These are phyloP conservation scores for Stenoptilia bipunctidactyla DNA, from an alignment of 2,888 invertebrate genomes.

Conservation along the genomic window DNA sequence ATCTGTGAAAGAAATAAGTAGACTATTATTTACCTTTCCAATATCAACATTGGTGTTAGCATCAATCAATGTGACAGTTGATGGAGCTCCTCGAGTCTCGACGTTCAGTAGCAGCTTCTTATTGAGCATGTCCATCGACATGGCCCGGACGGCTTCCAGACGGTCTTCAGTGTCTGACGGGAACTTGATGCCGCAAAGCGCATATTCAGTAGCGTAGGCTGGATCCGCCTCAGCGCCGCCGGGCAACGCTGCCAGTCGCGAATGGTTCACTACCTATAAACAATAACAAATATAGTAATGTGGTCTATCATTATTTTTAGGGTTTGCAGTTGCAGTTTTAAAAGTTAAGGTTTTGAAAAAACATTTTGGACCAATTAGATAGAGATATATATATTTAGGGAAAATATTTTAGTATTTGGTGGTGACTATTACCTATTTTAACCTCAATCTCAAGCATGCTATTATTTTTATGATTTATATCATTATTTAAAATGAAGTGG, in stretches of 20 bases:
- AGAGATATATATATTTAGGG: no score
- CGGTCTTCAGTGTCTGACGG: constrained; percentile 91
- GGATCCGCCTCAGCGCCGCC: constrained; percentile 76
- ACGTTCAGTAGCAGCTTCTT: constrained; percentile 86
- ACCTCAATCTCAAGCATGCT: no score
- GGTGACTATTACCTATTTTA: no score
- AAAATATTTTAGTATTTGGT: no score
- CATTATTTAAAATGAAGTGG: no score
- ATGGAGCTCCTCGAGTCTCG: constrained; percentile 78
- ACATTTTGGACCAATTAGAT: no score
- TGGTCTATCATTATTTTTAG: no score
- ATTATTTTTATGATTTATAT: no score
- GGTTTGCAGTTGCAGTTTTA: no score
- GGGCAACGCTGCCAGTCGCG: constrained; percentile 87
- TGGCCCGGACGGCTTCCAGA: constrained; percentile 78
- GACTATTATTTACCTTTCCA: constrained; percentile 68
- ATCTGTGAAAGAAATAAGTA: not conserved
- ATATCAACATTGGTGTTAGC: constrained; percentile 60
- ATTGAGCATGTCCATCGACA: constrained; percentile 76
- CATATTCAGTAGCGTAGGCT: constrained; percentile 89
- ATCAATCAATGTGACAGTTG: constrained; percentile 68
- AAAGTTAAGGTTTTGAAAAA: no score
- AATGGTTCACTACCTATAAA: constrained; percentile 74
- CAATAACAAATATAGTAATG: no score
- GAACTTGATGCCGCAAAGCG: constrained; percentile 85